Evolutionary conservation across 2,113 vertebrate genomes (phyloP).

Genomic region (Protomyctophum bolini): DNA sequence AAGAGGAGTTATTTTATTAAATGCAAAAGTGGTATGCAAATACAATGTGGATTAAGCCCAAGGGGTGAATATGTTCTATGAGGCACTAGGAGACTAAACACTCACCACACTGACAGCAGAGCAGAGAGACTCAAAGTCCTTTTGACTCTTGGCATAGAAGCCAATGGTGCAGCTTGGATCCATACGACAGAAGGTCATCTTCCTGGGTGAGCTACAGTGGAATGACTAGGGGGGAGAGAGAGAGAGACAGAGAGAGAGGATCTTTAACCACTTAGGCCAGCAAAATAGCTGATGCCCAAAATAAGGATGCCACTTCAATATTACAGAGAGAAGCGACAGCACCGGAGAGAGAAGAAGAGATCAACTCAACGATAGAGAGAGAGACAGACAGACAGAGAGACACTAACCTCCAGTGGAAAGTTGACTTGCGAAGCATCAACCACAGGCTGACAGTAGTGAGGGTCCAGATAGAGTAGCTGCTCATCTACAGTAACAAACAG

Average conservation of each 20-base stretch:
- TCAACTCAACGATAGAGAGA: not conserved
- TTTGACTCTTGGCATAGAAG: constrained; percentile 85
- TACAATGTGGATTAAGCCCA: not conserved
- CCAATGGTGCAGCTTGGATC: constrained; percentile 93
- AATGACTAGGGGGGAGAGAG: constrained; percentile 78
- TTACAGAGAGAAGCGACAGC: too few relatives aligned
- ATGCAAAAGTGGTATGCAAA: too few relatives aligned
- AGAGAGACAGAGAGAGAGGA: not conserved
- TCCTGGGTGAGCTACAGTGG: constrained; percentile 90
- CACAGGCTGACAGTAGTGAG: constrained; percentile 90
- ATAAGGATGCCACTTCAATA: too few relatives aligned
- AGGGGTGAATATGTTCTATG: not conserved
- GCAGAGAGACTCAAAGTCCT: constrained; percentile 87
- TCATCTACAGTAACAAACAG: constrained; percentile 79
- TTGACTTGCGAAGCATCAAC: constrained; percentile 82
- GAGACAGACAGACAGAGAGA: not conserved
- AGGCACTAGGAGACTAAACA: constrained; percentile 5
- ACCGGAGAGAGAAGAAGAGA: not conserved
- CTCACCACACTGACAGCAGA: constrained; percentile 81
- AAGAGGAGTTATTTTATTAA: too few relatives aligned
- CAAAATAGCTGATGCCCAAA: not conserved
- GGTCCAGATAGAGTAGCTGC: constrained; percentile 90
- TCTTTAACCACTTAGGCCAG: too few relatives aligned
- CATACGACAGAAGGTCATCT: constrained; percentile 89
- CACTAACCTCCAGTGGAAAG: constrained; percentile 85